Conservation (phyloP, 2,113 vertebrate species). For the Phainopepla nitens region DNA sequence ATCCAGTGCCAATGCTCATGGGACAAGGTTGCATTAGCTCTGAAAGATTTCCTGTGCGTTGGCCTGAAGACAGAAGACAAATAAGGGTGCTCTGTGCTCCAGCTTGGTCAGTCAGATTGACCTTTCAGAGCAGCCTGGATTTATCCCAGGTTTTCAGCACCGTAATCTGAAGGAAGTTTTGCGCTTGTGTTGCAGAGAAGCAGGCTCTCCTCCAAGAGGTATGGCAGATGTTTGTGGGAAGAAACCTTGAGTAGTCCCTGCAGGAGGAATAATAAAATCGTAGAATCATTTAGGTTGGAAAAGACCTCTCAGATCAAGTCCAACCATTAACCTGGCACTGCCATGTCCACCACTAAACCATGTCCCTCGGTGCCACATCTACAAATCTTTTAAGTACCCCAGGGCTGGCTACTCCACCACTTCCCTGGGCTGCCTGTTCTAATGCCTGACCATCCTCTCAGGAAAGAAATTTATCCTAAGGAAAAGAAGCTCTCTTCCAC, state of each 20-base stretch:
- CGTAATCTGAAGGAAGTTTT: background rate
- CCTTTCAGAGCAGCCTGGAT: background rate
- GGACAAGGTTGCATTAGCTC: background rate
- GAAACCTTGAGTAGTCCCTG: fast-evolving
- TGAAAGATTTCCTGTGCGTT: background rate
- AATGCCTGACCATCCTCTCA: background rate
- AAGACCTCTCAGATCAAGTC: background rate
- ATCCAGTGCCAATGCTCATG: background rate
- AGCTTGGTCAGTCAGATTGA: background rate
- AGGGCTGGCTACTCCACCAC: background rate
- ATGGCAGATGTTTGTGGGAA: background rate
- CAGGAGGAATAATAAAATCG: background rate
- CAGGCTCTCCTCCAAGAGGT: background rate
- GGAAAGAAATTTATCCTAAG: background rate
- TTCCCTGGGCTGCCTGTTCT: background rate
- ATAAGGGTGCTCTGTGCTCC: background rate
- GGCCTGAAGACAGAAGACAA: background rate
- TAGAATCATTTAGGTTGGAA: background rate
- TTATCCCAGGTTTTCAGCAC: background rate
- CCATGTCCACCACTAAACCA: background rate
- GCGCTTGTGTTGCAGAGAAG: background rate
- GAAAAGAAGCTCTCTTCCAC: background rate
- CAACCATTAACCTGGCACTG: background rate
- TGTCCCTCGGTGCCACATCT: background rate
- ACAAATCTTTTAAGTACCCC: background rate